Base-by-base conservation (phyloP, 2,113 vertebrate species). In the Callocephalon fimbriatum region DNA sequence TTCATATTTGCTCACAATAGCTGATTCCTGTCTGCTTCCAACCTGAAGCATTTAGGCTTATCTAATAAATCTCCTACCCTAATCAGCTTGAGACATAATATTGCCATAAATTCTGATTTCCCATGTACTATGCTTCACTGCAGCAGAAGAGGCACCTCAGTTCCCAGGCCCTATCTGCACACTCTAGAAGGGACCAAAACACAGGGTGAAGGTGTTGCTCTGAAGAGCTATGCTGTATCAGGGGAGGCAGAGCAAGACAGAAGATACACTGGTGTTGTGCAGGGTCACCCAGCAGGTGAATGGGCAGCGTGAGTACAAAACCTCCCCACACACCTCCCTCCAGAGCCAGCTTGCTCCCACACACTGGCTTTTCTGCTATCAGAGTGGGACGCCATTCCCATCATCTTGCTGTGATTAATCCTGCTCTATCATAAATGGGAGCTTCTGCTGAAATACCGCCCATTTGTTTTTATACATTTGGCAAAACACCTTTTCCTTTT, bases 401-500 rank as follows among this genome's bases (percentile, higher is more conserved):
- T 58, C 77, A 73, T 45, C 51, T 18, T 0, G 5, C 37, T 6
- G 31, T n/a, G 80, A 75, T 63, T 78, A 91, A 93, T 86, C 62
- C 73, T 54, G 4, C 71, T 58, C 56, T 53, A 8, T 51, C 50
- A 17, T 45, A 89, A 87, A 76, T 16, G n/a, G 56, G 27, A 72
- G 37, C 47, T 63, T 58, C 51, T 3, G 23, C 58, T 68, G 85
- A 72, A 80, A 86, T 21, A 59, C 37, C 72, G 37, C 17, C 45
- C 59, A 47, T 90, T 97, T 93, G 31, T 68, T 95, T 81, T 70
- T 67, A 79, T 44, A 22, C 1, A 1, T 86, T 86, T 92, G 92
- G 93, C 67, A 85, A 93, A 90, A 93, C 54, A 83, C 65, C 54
- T 92, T 79, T 58, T 35, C 59, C 75, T 83, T 86, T 93, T 92